phyloP scores from a whole-genome alignment of 2,797 vertebrate species.

The Periophthalmus magnuspinnatus region DNA sequence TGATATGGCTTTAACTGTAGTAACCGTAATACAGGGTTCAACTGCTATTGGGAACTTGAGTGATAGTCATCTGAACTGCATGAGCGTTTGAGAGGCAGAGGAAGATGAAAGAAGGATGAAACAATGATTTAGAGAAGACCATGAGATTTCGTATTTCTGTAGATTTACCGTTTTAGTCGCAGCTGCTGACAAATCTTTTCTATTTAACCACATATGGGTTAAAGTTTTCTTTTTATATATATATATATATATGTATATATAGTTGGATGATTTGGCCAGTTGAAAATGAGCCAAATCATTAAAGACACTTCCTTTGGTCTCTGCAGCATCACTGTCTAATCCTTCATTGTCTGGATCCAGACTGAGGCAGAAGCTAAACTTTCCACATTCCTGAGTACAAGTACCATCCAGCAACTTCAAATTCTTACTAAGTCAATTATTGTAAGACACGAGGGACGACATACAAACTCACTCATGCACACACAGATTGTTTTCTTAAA shows the following conservation, averaged over 20 bases:
- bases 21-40: slow-evolving; percentile 47
- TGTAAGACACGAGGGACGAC: slow-evolving; percentile 72
- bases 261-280: neutral
- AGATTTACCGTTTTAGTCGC: slow-evolving; percentile 15
- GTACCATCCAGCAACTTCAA: slow-evolving; percentile 73
- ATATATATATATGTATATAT: neutral
- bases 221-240: neutral
- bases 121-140: slow-evolving; percentile 52
- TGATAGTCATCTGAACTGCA: slow-evolving; percentile 61
- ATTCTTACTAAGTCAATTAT: slow-evolving; percentile 72
- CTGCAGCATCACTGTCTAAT: slow-evolving; percentile 58
- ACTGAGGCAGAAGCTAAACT: slow-evolving; percentile 74
- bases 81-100: slow-evolving; percentile 63
- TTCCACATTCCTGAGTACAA: slow-evolving; percentile 77
- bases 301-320: slow-evolving; percentile 48
- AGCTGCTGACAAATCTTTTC: neutral
- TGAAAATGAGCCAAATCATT: slow-evolving; percentile 28
- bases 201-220: neutral
- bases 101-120: slow-evolving; percentile 53
- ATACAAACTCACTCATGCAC: slow-evolving; percentile 37
- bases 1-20: slow-evolving; percentile 75
- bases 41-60: slow-evolving; percentile 66
- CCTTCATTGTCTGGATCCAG: slow-evolving; percentile 66
- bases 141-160: slow-evolving; percentile 16
- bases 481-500: slow-evolving; percentile 60